phyloP scores from a whole-genome alignment of 2,797 vertebrate species.

The Poecilia gillii region DNA sequence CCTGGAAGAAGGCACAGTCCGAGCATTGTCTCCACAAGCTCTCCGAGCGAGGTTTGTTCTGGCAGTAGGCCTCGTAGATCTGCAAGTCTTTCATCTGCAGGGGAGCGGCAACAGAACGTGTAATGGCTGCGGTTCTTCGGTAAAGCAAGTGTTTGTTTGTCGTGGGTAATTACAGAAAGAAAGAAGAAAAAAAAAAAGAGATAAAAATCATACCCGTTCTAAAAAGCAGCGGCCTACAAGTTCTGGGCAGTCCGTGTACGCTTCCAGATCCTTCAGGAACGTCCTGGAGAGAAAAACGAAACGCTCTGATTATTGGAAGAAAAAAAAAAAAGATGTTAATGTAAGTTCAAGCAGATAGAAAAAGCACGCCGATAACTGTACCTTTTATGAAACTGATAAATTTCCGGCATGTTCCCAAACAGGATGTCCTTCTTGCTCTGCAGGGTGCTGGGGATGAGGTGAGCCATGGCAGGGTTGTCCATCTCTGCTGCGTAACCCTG shows the following conservation, averaged over 20 bases:
- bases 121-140: neutral
- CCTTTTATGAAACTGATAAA: conserved; percentile 97
- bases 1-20: conserved; percentile 97
- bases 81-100: conserved; percentile 94
- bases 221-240: conserved; percentile 95
- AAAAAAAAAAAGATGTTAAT: neutral
- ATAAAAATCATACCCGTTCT: conserved; percentile 82
- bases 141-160: neutral
- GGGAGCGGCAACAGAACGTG: neutral
- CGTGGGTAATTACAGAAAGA: neutral
- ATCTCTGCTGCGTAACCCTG: conserved; percentile 96
- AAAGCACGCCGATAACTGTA: conserved; percentile 39
- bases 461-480: conserved; percentile 91
- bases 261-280: conserved; percentile 93
- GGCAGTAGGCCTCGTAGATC: conserved; percentile 98
- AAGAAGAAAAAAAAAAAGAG: neutral
- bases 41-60: conserved; percentile 98
- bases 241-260: conserved; percentile 89
- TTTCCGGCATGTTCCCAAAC: conserved; percentile 98
- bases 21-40: conserved; percentile 97
- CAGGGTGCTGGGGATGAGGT: conserved; percentile 87
- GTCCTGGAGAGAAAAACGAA: conserved; percentile 79
- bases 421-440: conserved; percentile 92
- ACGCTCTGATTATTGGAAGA: neutral
- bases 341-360: neutral